Conservation (phyloP, 2,113 vertebrate species). For the Mohoua ochrocephala region DNA sequence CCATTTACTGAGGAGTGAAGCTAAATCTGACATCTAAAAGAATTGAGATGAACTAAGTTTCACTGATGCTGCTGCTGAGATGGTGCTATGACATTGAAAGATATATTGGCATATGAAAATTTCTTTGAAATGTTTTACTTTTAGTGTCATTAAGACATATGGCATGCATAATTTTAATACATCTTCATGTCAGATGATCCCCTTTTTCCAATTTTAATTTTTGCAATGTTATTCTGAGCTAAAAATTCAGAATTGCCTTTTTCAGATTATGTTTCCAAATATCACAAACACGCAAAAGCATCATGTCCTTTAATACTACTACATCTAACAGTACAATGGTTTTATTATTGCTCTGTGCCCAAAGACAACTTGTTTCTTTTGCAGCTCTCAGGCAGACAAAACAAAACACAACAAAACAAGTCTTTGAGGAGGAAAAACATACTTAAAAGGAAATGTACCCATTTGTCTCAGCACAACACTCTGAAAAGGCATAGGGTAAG, state of each 20-base stretch:
- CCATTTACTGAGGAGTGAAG: neutral
- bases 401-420: neutral
- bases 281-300: neutral
- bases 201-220: neutral
- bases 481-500: neutral
- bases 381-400: neutral
- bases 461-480: neutral
- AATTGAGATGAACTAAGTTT: neutral
- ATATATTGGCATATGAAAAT: neutral
- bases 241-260: neutral
- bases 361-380: slow-evolving; percentile 4
- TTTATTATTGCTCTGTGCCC: slow-evolving; percentile 1
- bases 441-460: neutral
- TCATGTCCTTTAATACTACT: neutral
- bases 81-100: neutral
- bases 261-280: neutral
- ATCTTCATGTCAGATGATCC: neutral
- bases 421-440: slow-evolving; percentile 6
- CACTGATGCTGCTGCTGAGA: neutral
- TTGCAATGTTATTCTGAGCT: neutral
- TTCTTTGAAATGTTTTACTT: neutral
- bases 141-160: neutral
- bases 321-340: neutral
- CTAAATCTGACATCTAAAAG: neutral
- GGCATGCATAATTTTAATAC: neutral